Conservation (phyloP, 2,888 invertebrate genomes). For the Andricus curvator region DNA sequence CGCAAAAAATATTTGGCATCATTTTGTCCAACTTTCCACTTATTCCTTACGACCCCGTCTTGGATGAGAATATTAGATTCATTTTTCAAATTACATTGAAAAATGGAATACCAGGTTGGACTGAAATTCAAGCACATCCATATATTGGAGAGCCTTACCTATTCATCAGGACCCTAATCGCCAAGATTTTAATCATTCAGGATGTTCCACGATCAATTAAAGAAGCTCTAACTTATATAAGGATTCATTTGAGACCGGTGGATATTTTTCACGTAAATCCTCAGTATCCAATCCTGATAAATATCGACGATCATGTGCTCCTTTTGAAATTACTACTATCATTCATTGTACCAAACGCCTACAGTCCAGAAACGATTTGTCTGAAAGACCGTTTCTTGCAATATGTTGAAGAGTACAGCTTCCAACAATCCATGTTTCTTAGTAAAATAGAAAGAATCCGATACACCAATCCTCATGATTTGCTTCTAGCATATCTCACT, state of each 20-base stretch:
- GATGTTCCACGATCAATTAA: conserved; percentile 43
- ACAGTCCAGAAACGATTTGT: conserved; percentile 41
- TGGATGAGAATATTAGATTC: conserved; percentile 57
- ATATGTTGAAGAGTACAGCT: conserved; percentile 22
- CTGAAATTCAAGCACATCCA: background rate
- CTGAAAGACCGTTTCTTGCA: conserved; percentile 50
- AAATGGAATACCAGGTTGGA: conserved; percentile 52
- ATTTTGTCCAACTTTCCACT: conserved; percentile 57
- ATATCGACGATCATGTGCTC: conserved; percentile 39
- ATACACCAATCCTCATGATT: conserved; percentile 52
- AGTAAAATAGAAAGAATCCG: conserved; percentile 50
- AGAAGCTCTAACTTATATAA: conserved; percentile 52
- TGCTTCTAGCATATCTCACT: conserved; percentile 54
- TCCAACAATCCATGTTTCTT: conserved; percentile 35
- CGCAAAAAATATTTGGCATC: conserved; percentile 55
- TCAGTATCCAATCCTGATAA: conserved; percentile 34
- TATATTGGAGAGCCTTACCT: conserved; percentile 45
- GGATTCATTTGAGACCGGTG: conserved; percentile 47
- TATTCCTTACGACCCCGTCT: conserved; percentile 53
- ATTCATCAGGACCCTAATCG: conserved; percentile 47
- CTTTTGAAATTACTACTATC: conserved; percentile 50
- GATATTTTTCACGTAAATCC: conserved; percentile 34
- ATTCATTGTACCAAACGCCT: conserved; percentile 48
- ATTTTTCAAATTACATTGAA: conserved; percentile 47
- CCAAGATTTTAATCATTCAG: conserved; percentile 42